phyloP scores from a whole-genome alignment of 2,888 invertebrate species.

The Ramazzottius varieornatus region DNA sequence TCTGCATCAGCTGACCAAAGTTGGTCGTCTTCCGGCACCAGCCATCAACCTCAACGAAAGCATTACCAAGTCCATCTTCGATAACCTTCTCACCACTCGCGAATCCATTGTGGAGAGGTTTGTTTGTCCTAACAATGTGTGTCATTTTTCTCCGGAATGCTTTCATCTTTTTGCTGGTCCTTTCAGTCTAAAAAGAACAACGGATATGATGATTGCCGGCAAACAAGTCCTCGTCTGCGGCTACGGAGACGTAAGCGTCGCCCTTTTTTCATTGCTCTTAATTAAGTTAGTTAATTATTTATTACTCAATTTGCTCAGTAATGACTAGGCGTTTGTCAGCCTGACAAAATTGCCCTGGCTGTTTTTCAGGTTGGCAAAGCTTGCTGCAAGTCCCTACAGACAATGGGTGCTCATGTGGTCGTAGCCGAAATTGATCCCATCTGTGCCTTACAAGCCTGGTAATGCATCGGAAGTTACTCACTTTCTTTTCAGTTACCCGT shows the following conservation, averaged over 20 bases:
- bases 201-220: constrained; percentile 90
- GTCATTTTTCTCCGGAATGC: background rate
- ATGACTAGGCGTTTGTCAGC: background rate
- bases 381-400: constrained; percentile 76
- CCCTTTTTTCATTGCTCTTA: background rate
- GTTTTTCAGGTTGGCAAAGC: constrained; percentile 52
- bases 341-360: constrained; percentile 6
- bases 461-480: constrained; percentile 12
- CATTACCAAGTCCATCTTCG: constrained; percentile 90
- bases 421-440: constrained; percentile 90
- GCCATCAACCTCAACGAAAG: constrained; percentile 98
- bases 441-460: constrained; percentile 80
- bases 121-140: constrained; percentile 26
- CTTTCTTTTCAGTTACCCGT: background rate
- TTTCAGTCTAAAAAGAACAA: constrained; percentile 51
- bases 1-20: constrained; percentile 75
- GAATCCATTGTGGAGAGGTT: constrained; percentile 53
- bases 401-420: constrained; percentile 71
- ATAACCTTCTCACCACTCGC: constrained; percentile 81
- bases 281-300: background rate
- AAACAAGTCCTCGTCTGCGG: constrained; percentile 87
- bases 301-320: background rate
- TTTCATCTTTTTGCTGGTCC: no score
- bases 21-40: constrained; percentile 69
- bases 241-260: constrained; percentile 46